Evolutionary conservation across 2,888 invertebrate genomes (phyloP).

Genomic region (Hyposoter didymator): DNA sequence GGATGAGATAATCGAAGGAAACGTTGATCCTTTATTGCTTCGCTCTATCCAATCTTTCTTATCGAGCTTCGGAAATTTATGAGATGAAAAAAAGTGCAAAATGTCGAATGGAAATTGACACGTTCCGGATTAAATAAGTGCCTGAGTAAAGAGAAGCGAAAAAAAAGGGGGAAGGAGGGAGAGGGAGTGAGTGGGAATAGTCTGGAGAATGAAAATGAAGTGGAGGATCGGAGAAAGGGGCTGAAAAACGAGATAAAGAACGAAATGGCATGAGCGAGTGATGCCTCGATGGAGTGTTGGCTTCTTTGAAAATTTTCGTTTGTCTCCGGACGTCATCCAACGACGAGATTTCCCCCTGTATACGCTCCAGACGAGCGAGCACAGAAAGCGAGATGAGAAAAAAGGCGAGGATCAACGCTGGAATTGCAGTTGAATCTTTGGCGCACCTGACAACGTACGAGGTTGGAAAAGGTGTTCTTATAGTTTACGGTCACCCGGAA

Average conservation of each 20-base stretch:
- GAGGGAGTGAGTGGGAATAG: constrained; percentile 44
- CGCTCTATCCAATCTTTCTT: background rate
- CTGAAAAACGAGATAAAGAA: constrained; percentile 47
- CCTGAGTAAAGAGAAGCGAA: constrained; percentile 10
- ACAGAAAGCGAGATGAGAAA: background rate
- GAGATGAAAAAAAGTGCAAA: constrained; percentile 38
- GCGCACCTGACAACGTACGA: background rate
- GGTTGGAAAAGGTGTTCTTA: constrained; percentile 21
- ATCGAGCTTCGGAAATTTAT: constrained; percentile 16
- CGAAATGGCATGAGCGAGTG: constrained; percentile 46
- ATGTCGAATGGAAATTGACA: constrained; percentile 46
- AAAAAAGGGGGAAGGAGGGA: too few relatives aligned
- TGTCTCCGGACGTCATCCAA: constrained; percentile 58
- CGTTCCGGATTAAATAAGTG: constrained; percentile 57
- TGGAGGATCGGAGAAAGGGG: constrained; percentile 37
- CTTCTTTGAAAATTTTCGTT: constrained; percentile 67
- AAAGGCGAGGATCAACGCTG: constrained; percentile 21
- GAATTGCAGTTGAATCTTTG: constrained; percentile 62
- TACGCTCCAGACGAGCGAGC: constrained; percentile 33
- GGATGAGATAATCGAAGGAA: background rate
- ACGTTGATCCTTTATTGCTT: background rate
- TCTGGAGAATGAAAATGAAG: constrained; percentile 38
- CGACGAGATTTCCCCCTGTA: constrained; percentile 29
- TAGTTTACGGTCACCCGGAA: constrained; percentile 4
- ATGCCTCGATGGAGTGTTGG: constrained; percentile 31